Base-by-base conservation (phyloP, 2,113 vertebrate genomes). In the Centropus bengalensis region DNA sequence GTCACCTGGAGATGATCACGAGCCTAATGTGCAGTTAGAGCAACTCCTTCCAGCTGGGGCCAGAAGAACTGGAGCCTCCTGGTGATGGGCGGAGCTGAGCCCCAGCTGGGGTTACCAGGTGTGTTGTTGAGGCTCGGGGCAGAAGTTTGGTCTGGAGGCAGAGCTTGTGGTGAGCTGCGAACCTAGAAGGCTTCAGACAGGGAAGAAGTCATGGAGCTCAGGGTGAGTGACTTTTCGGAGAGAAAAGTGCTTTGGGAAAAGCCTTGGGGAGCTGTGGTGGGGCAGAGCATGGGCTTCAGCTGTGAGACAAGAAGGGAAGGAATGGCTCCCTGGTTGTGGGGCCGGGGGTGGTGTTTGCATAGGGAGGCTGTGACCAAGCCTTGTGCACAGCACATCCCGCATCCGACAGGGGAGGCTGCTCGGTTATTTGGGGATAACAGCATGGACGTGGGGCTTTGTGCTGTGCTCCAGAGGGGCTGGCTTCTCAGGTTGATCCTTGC, bases 381-480 rank as follows among this genome's bases (percentile, higher is more conserved):
- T 8, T 28, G 3, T 19, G 64, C 18, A 18, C 21, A 5, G 2
- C 2, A 5, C 36, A 11, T 6, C 18, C 32, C 0, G 0, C 10
- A 24, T 30, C 47, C 32, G 64, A 51, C 68, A 27, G 9, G 1
- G 1, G 9, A n/a, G 27, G 32, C 32, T 33, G 0, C 56, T 44
- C 2, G 23, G 13, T 52, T 68, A 5, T n/a, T 55, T 9, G 23
- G 42, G 52, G 32, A 9, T 32, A 18, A 16, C 2, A 63, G 47
- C 7, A 8, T 4, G 5, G 12, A 26, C 30, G 7, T 49, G 4
- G 12, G 23, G 27, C n/a, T 69, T 30, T 18, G 6, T 62, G 59
- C 33, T 32, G 26, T 20, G 19, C 27, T 36, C 36, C 36, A 36
- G 36, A 36, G 36, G 36, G 36, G 36, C 51, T 44, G 13, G 23